Percentiles rank a stretch among this genome's conserved stretches.
Evolutionary conservation across 2,888 invertebrate species (phyloP).

Genomic region (Romanomermis culicivorax): DNA sequence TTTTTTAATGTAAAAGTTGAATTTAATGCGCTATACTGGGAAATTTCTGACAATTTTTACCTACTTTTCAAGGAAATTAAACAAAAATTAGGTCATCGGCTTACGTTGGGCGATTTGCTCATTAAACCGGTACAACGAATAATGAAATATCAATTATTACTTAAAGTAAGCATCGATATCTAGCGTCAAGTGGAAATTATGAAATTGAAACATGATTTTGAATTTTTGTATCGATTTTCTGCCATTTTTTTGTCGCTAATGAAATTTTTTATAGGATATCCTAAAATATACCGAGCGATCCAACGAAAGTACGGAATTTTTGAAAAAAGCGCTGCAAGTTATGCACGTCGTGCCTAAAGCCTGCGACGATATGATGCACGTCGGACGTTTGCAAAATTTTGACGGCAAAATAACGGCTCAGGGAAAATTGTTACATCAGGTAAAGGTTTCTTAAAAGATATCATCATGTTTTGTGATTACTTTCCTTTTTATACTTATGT

Average conservation of each 20-base stretch:
- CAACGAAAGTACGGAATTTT: constrained; percentile 50
- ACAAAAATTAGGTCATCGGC: constrained; percentile 71
- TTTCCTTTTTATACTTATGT: too few species aligned
- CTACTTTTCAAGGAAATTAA: constrained; percentile 53
- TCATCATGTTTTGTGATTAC: too few species aligned
- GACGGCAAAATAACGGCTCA: constrained; percentile 90
- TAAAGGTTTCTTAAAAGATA: too few species aligned
- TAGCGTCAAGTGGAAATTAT: too few species aligned
- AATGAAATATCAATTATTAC: constrained; percentile 79
- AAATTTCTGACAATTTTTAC: too few species aligned
- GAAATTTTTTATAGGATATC: constrained; percentile 47
- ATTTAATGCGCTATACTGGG: too few species aligned
- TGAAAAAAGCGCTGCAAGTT: constrained; percentile 55
- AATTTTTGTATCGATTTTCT: not conserved
- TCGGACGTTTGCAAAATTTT: constrained; percentile 83
- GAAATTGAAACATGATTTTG: too few species aligned
- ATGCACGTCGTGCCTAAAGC: constrained; percentile 78
- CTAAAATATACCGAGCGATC: constrained; percentile 71
- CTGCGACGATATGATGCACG: constrained; percentile 98
- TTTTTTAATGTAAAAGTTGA: constrained; percentile 9
- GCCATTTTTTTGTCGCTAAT: not conserved
- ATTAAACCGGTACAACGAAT: constrained; percentile 97
- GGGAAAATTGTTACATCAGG: constrained; percentile 68
- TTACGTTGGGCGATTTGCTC: constrained; percentile 73
- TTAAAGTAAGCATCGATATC: too few species aligned